Evolutionary conservation across 2,888 invertebrate species (phyloP).

Genomic region (Heteromyza rotundicornis): DNA sequence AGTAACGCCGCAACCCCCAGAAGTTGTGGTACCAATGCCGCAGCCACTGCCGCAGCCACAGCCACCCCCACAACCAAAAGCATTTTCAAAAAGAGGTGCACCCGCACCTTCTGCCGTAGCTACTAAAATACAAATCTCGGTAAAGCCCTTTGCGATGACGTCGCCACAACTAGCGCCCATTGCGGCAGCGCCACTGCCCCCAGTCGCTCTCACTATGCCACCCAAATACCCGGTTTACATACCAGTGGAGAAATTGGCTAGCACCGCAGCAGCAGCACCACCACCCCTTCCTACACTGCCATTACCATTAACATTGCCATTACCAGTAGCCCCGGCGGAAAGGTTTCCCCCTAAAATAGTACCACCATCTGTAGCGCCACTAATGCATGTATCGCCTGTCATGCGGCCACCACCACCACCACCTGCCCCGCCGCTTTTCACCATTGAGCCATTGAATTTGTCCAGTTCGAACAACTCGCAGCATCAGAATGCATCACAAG

Average conservation of each 20-base stretch:
- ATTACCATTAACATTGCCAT: conserved; percentile 23
- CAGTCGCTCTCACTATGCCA: conserved; percentile 26
- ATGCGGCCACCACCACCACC: background rate
- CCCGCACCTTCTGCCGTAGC: conserved; percentile 1
- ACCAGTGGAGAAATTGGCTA: conserved; percentile 30
- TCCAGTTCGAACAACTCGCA: conserved; percentile 32
- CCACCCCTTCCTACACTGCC: background rate
- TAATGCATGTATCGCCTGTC: too few relatives aligned
- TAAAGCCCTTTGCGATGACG: background rate
- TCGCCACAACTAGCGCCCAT: background rate
- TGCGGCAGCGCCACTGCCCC: conserved; percentile 1
- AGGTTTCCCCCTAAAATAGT: background rate
- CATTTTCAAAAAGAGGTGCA: too few relatives aligned
- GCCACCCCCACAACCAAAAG: background rate
- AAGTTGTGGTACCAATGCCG: background rate
- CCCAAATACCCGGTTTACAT: conserved; percentile 44
- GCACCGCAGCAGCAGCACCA: background rate
- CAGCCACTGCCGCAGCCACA: too few relatives aligned
- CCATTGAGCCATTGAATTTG: conserved; percentile 45
- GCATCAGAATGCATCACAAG: conserved; percentile 25
- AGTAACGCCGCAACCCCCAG: background rate
- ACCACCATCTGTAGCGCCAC: too few relatives aligned
- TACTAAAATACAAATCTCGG: background rate
- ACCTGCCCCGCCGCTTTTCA: background rate
- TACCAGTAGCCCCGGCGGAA: background rate